Evolutionary conservation across 2,113 vertebrate species (phyloP).

Genomic region (Clarias macrocephalus): DNA sequence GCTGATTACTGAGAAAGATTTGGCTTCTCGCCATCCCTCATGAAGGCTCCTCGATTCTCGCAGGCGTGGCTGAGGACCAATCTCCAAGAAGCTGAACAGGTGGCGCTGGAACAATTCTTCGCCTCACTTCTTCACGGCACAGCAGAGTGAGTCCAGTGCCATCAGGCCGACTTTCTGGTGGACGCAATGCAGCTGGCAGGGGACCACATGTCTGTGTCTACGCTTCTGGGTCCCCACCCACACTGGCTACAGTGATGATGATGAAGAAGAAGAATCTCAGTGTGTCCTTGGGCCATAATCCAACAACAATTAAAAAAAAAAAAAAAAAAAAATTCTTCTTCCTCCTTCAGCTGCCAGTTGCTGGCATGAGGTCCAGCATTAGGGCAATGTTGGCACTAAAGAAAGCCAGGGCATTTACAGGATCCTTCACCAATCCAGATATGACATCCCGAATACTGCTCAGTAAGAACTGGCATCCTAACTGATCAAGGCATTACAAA

Average conservation of each 20-base stretch:
- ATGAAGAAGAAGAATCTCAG: not conserved
- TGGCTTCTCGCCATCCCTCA: not conserved
- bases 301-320: not conserved
- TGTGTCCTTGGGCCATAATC: not conserved
- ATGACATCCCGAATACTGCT: not conserved
- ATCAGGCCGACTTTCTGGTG: not conserved
- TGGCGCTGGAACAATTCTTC: not conserved
- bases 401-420: not conserved
- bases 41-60: not conserved
- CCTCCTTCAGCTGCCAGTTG: not conserved
- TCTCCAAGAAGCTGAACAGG: constrained; percentile 4
- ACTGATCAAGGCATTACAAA: not conserved
- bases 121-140: not conserved
- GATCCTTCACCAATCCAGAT: not conserved
- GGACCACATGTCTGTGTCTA: not conserved
- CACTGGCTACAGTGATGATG: not conserved
- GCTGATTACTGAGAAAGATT: not conserved
- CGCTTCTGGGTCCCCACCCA: not conserved
- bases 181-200: not conserved
- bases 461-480: not conserved
- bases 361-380: not conserved
- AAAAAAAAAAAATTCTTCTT: no score
- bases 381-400: not conserved
- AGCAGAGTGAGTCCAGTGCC: not conserved
- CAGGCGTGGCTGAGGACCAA: not conserved